A percentile compares a stretch with the other conserved stretches of the same genome.
phyloP scores from a whole-genome alignment of 2,797 vertebrate genomes.

The Platalea minor region DNA sequence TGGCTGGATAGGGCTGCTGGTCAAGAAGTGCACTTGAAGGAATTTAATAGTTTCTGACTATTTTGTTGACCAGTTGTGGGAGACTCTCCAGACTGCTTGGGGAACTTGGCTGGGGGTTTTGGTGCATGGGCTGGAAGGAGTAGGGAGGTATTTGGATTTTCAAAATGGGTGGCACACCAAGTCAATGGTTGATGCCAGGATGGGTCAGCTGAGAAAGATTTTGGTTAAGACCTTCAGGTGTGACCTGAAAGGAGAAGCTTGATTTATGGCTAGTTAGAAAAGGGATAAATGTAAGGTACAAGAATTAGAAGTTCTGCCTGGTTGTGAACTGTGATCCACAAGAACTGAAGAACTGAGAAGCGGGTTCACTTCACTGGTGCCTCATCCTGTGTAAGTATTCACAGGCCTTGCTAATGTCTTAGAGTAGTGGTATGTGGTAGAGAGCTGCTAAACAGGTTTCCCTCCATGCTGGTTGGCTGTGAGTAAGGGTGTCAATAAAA shows the following conservation, averaged over 20 bases:
- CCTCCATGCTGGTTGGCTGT: background rate
- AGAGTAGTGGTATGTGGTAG: background rate
- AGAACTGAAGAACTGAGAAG: background rate
- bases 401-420: background rate
- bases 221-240: background rate
- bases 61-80: background rate
- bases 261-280: background rate
- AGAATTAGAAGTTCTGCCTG: background rate
- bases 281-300: background rate
- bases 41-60: background rate
- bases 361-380: background rate
- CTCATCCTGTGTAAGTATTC: background rate
- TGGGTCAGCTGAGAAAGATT: background rate
- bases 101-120: background rate
- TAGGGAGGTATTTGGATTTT: background rate
- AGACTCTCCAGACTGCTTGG: background rate
- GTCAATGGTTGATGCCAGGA: background rate
- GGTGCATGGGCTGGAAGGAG: background rate
- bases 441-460: background rate
- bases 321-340: background rate
- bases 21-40: background rate
- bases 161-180: background rate
- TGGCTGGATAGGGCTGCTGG: background rate
- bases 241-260: background rate
- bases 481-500: background rate